Conservation (phyloP, 2,797 vertebrate genomes). For the Euphonia xanthogaster region DNA sequence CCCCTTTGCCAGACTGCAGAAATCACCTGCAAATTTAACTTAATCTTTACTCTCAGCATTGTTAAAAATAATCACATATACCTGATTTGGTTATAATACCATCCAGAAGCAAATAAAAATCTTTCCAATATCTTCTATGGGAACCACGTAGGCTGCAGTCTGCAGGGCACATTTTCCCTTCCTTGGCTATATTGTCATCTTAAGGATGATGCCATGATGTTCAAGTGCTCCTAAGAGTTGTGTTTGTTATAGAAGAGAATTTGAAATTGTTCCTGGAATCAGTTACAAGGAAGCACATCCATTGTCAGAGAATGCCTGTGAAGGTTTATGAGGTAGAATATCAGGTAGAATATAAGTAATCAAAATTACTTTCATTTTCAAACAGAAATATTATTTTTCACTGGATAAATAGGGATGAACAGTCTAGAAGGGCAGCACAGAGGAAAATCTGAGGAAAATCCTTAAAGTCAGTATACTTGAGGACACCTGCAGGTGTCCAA, state of each 20-base stretch:
- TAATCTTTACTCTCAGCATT: not conserved
- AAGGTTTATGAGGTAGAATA: not conserved
- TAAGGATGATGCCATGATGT: not conserved
- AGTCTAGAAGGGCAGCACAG: not conserved
- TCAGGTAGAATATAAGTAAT: not conserved
- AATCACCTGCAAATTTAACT: not conserved
- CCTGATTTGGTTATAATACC: not conserved
- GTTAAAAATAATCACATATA: not conserved
- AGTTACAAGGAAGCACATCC: not conserved
- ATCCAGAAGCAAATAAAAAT: not conserved
- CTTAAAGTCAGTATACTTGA: not conserved
- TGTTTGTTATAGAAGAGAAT: not conserved
- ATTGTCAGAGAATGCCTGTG: not conserved
- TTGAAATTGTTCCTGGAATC: not conserved
- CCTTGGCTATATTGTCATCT: not conserved
- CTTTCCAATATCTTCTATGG: not conserved
- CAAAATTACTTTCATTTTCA: not conserved
- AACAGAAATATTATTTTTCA: not conserved
- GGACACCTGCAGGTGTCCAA: not conserved
- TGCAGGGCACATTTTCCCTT: not conserved
- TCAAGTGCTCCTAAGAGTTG: not conserved
- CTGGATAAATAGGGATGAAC: not conserved
- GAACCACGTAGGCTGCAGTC: not conserved
- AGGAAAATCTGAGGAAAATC: not conserved
- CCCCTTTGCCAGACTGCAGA: not conserved